phyloP scores from a whole-genome alignment of 2,113 vertebrate species.

The Thomomys bottae region DNA sequence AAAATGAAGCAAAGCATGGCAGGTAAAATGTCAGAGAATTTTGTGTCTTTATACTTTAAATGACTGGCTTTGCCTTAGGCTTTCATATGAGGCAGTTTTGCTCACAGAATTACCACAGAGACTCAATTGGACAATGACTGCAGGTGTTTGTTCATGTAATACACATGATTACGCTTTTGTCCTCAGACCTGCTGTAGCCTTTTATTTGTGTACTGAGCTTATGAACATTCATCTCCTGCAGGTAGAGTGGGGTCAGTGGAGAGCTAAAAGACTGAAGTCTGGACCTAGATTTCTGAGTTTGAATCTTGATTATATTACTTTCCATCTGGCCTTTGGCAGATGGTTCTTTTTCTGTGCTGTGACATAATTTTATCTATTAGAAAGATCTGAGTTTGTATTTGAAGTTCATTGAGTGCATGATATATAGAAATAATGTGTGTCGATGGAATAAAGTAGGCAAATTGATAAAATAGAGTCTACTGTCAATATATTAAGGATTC shows the following conservation, averaged over 20 bases:
- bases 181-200: not conserved
- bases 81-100: constrained; percentile 29
- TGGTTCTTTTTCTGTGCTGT: not conserved
- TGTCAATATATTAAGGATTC: not conserved
- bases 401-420: not conserved
- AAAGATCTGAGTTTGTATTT: not conserved
- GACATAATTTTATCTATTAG: not conserved
- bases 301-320: not conserved
- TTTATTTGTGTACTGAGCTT: constrained; percentile 21
- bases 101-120: not conserved
- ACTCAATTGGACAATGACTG: not conserved
- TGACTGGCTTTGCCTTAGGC: constrained; percentile 18
- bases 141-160: constrained; percentile 2
- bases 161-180: not conserved
- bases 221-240: not conserved
- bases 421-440: not conserved
- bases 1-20: constrained; percentile 33
- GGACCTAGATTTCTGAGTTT: not conserved
- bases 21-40: constrained; percentile 18
- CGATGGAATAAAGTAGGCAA: not conserved
- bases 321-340: not conserved
- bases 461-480: not conserved
- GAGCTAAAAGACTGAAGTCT: not conserved
- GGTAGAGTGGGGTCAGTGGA: not conserved
- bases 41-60: constrained; percentile 19